Conservation (phyloP, 2,888 invertebrate genomes). For the Stenoptilia bipunctidactyla region DNA sequence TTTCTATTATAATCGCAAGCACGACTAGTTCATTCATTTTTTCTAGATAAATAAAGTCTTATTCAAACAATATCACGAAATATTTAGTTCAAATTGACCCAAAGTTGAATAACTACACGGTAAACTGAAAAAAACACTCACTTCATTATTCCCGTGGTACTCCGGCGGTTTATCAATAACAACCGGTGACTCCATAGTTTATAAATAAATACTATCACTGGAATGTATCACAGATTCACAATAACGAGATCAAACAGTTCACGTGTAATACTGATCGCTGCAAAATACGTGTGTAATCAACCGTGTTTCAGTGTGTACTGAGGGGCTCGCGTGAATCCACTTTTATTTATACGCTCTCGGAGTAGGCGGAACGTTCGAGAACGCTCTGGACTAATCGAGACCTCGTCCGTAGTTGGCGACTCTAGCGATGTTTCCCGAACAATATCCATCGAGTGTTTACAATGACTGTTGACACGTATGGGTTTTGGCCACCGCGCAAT, state of each 20-base stretch:
- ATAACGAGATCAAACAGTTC: neutral
- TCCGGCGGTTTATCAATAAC: constrained; percentile 73
- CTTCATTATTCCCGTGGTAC: constrained; percentile 66
- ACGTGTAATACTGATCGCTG: constrained; percentile 16
- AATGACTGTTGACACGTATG: neutral
- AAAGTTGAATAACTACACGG: no score
- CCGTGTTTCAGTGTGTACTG: constrained; percentile 45
- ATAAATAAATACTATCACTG: constrained; percentile 8
- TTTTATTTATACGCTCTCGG: constrained; percentile 40
- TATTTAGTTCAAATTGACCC: neutral
- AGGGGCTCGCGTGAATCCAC: constrained; percentile 24
- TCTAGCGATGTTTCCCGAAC: neutral
- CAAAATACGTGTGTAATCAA: constrained; percentile 26
- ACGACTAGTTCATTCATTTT: no score
- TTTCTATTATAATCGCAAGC: no score
- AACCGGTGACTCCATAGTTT: constrained; percentile 72
- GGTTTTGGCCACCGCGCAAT: neutral
- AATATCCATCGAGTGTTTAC: neutral
- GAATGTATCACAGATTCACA: constrained; percentile 35
- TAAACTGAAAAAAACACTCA: constrained; percentile 36
- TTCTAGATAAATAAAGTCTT: neutral
- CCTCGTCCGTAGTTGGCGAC: constrained; percentile 11
- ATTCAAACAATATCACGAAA: neutral
- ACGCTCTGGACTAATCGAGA: constrained; percentile 40
- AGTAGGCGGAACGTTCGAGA: constrained; percentile 19